Evolutionary conservation across 2,888 invertebrate species (phyloP).

Genomic region (Gymnocheta viridis): DNA sequence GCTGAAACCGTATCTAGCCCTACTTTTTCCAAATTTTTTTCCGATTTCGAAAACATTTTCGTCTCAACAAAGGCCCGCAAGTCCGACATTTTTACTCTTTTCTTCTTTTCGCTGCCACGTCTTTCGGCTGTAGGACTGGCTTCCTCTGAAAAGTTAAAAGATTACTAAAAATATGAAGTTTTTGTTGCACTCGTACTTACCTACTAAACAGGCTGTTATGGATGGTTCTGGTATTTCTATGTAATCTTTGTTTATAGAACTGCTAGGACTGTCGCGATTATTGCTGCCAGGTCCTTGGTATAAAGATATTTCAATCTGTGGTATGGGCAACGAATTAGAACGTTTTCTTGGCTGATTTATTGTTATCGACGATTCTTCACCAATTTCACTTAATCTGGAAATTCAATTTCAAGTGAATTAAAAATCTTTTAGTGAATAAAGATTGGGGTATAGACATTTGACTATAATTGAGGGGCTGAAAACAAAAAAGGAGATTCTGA

Average conservation of each 20-base stretch:
- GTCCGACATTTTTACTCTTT: conserved; percentile 95
- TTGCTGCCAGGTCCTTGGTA: conserved; percentile 88
- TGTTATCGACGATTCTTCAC: conserved; percentile 89
- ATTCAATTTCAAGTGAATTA: neutral
- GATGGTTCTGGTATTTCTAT: conserved; percentile 90
- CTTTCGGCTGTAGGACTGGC: conserved; percentile 81
- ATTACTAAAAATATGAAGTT: neutral
- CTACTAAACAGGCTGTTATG: conserved; percentile 81
- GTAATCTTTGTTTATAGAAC: conserved; percentile 85
- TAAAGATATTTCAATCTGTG: conserved; percentile 94
- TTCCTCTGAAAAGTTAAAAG: conserved; percentile 75
- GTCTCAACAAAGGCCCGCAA: conserved; percentile 95
- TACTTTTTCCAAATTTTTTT: conserved; percentile 94
- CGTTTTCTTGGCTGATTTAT: conserved; percentile 91
- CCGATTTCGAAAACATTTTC: conserved; percentile 94
- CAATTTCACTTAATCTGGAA: conserved; percentile 91
- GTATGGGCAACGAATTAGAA: conserved; percentile 96
- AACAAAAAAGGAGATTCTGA: too few species aligned
- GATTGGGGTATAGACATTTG: neutral
- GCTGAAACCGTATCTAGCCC: conserved; percentile 85
- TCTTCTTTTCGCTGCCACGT: conserved; percentile 92
- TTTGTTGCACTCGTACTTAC: conserved; percentile 72
- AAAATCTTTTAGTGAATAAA: neutral
- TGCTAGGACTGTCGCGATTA: conserved; percentile 81
- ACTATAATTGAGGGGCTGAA: neutral